Evolutionary conservation across 2,888 invertebrate species (phyloP), one percentile per base, ranked within the genome.

Genomic region (Horisme vitalbata): DNA sequence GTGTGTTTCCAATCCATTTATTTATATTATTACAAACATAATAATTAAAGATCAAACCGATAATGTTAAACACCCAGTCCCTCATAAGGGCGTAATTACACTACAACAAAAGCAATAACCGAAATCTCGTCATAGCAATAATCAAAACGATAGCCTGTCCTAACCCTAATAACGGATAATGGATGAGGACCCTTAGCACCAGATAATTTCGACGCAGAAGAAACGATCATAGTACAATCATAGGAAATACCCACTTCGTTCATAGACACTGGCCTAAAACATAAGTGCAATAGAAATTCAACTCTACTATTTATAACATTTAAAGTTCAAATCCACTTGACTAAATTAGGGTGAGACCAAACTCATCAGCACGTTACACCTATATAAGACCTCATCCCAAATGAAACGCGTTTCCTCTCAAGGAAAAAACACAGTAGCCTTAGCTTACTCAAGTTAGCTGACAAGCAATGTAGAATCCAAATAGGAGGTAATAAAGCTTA

Each of bases 111-210:
- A 35, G 49, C 55, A 33, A 59, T 59, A 59, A 52, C 44, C 41
- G 39, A 32, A 56, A 61, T 55, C 54, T 45, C 54, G 53, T 55
- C 53, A 45, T 41, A 45, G 53, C 48, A 55, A 59, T 59, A 52
- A 54, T 57, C 59, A 58, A 47, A 52, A 39, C 54, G 52, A 50
- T 53, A 51, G 55, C 49, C 56, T 55, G 52, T 62, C 62, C 58
- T 62, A 59, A 68, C 70, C 71, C 68, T 71, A 60, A 62, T 76
- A 73, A 71, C 64, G 67, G 67, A 70, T 77, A 81, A 77, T 74
- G 60, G 70, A 79, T 71, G 74, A 59, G 70, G 63, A 63, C 60
- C 67, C 58, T 63, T 54, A 51, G 41, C 43, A 45, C 56, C 56
- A 68, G 72, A 75, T 75, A 68, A 65, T 67, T 76, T 78, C 75